phyloP scores from a whole-genome alignment of 2,797 vertebrate species.

The Oryzias sinensis region DNA sequence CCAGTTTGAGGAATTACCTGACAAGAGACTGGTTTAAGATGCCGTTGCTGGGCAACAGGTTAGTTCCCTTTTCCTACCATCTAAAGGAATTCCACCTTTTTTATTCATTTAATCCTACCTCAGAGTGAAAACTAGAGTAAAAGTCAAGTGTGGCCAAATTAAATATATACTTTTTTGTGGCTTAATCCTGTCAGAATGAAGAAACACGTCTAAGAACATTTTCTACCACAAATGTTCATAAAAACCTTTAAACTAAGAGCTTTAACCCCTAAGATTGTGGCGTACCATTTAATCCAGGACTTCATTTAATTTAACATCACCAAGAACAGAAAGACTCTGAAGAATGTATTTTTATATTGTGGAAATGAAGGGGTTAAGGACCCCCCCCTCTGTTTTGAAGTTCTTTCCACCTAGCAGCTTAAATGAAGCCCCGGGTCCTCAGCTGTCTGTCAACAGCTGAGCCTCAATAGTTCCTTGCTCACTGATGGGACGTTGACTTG shows the following conservation, averaged over 20 bases:
- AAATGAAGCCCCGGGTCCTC: not conserved
- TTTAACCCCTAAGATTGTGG: too few species aligned
- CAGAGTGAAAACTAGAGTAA: too few species aligned
- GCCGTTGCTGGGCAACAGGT: not conserved
- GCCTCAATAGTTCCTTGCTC: not conserved
- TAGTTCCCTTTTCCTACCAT: not conserved
- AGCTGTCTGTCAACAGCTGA: constrained; percentile 3
- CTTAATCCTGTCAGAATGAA: not conserved
- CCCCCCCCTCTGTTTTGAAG: too few species aligned
- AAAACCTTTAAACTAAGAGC: too few species aligned
- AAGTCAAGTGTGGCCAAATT: too few species aligned
- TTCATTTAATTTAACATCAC: too few species aligned
- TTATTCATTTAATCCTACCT: too few species aligned
- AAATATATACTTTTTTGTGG: not conserved
- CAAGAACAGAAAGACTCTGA: too few species aligned
- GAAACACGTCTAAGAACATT: not conserved
- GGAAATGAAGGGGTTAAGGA: too few species aligned
- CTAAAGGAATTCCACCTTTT: not conserved
- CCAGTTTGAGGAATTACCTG: constrained; percentile 1
- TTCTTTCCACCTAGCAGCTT: not conserved
- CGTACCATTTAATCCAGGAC: too few species aligned
- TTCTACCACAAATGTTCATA: not conserved
- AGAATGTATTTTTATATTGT: too few species aligned
- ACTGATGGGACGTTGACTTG: constrained; percentile 15
- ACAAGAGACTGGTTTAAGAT: too few species aligned